Conservation (phyloP, 2,113 vertebrate species). For the Gobius niger region DNA sequence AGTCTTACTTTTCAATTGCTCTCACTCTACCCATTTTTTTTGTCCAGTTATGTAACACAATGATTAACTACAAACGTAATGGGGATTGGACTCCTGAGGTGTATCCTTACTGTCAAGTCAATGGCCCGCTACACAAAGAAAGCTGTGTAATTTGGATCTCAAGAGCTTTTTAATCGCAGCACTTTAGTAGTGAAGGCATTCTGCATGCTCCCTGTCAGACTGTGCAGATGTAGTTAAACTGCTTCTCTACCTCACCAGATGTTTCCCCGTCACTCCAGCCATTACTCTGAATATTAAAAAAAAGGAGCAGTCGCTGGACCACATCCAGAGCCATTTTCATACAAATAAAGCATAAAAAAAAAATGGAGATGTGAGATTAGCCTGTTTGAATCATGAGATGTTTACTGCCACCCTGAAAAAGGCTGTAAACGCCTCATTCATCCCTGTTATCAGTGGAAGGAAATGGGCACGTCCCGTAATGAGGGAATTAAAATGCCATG, state of each 20-base stretch:
- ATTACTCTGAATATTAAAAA: constrained; percentile 7
- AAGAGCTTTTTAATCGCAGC: constrained; percentile 12
- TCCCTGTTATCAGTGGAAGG: neutral
- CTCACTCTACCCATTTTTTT: neutral
- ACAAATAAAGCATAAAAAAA: neutral
- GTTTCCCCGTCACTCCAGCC: neutral
- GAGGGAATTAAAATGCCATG: too few species aligned
- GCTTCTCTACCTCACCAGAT: neutral
- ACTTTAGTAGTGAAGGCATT: neutral
- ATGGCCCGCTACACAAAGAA: constrained; percentile 5
- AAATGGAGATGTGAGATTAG: neutral
- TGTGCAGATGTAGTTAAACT: constrained; percentile 9
- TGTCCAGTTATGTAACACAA: constrained; percentile 2
- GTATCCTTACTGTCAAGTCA: neutral
- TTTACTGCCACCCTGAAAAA: constrained; percentile 7
- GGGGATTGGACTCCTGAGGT: neutral
- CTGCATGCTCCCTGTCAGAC: constrained; percentile 1
- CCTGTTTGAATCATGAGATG: constrained; percentile 2
- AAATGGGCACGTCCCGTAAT: neutral
- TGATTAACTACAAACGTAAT: neutral
- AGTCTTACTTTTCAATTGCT: neutral
- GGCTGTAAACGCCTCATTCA: neutral
- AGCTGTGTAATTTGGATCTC: neutral
- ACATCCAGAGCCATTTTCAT: neutral
- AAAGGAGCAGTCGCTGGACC: neutral